Evolutionary conservation across 2,888 invertebrate species (phyloP).

Genomic region (Pseudeuparius sepicola): DNA sequence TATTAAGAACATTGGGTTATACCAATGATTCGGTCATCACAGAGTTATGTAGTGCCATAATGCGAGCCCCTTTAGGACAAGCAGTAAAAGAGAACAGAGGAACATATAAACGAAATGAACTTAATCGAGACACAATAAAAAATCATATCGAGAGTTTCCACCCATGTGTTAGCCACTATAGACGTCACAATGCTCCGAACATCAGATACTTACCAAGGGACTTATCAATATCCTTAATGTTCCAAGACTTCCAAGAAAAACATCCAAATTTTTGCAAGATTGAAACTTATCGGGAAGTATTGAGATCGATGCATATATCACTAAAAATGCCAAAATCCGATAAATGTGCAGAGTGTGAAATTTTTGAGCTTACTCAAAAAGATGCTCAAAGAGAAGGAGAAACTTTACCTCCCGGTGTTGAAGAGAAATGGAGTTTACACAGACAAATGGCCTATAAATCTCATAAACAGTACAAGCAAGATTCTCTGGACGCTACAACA

Average conservation of each 20-base stretch:
- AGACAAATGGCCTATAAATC: no score
- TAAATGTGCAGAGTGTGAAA: slow-evolving; percentile 9
- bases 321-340: slow-evolving; percentile 13
- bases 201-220: slow-evolving; percentile 11
- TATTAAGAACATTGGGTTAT: slow-evolving; percentile 17
- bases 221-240: slow-evolving; percentile 11
- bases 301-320: slow-evolving; percentile 13
- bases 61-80: slow-evolving; percentile 8
- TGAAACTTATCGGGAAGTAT: slow-evolving; percentile 11
- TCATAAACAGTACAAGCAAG: no score
- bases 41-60: slow-evolving; percentile 15
- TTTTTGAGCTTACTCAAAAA: neutral
- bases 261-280: slow-evolving; percentile 13
- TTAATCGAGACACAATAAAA: slow-evolving; percentile 5
- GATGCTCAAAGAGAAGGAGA: no score
- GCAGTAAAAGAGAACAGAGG: slow-evolving; percentile 12
- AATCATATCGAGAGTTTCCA: no score
- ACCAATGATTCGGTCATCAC: slow-evolving; percentile 18
- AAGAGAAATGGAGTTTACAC: no score
- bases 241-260: slow-evolving; percentile 10
- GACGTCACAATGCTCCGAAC: slow-evolving; percentile 12
- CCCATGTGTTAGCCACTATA: slow-evolving; percentile 14
- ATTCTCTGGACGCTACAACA: no score
- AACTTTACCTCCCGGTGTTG: no score
- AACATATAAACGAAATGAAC: neutral